Conservation (phyloP, 2,797 vertebrate species). For the Lacerta viridis region DNA sequence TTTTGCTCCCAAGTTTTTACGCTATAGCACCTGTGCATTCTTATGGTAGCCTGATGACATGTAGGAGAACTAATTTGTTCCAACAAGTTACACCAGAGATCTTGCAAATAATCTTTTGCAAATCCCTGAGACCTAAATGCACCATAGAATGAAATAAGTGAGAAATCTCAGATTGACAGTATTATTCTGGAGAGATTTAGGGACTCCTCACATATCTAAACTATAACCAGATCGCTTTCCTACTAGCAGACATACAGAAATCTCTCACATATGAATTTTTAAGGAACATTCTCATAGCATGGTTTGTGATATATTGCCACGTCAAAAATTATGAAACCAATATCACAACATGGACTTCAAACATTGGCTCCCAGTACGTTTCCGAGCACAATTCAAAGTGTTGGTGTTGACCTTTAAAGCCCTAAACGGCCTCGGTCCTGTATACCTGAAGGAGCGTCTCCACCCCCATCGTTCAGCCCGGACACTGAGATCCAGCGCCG, state of each 20-base stretch:
- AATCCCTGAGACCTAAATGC: neutral
- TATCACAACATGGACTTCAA: no score
- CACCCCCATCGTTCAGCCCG: no score
- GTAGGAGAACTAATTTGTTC: neutral
- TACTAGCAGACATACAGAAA: neutral
- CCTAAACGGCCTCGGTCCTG: no score
- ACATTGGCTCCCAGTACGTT: no score
- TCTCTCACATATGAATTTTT: neutral
- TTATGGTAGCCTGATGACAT: neutral
- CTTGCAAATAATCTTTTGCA: neutral
- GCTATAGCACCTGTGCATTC: neutral
- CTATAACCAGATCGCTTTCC: neutral
- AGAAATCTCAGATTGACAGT: neutral
- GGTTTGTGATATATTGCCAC: no score
- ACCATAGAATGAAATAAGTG: neutral
- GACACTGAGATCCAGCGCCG: no score
- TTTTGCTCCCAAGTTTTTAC: neutral
- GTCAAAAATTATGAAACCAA: no score
- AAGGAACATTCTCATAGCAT: neutral
- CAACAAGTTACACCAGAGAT: neutral
- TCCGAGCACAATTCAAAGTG: no score
- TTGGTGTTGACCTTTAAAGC: no score
- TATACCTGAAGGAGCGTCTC: no score
- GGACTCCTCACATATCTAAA: neutral
- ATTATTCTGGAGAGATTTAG: neutral